Evolutionary conservation across 2,888 invertebrate genomes (phyloP).

Genomic region (Euzophera pinguis): DNA sequence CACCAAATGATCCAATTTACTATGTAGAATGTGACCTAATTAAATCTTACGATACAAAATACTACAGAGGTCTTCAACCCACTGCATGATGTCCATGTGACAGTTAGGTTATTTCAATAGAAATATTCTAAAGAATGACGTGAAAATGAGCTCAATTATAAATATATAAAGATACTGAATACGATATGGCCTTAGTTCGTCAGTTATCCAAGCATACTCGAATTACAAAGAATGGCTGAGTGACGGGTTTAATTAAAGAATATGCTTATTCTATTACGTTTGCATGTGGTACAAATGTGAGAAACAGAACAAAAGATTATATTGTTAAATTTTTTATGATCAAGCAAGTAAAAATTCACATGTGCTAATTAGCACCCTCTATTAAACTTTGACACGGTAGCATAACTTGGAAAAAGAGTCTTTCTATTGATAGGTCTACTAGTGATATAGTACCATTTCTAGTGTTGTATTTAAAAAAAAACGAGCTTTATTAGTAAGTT

Average conservation of each 20-base stretch:
- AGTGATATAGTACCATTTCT: too few relatives aligned
- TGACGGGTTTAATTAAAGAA: constrained; percentile 46
- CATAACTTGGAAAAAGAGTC: too few relatives aligned
- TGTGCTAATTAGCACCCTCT: too few relatives aligned
- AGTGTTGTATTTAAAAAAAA: too few relatives aligned
- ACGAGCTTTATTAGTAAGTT: too few relatives aligned
- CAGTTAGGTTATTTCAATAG: not conserved
- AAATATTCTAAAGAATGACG: not conserved
- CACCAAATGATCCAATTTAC: not conserved
- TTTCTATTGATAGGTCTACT: too few relatives aligned
- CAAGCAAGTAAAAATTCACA: too few relatives aligned
- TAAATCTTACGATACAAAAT: not conserved
- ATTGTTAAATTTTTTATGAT: too few relatives aligned
- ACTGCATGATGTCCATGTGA: not conserved
- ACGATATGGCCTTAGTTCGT: constrained; percentile 28
- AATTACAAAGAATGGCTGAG: constrained; percentile 48
- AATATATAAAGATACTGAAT: constrained; percentile 31
- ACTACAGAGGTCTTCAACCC: not conserved
- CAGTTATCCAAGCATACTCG: constrained; percentile 40
- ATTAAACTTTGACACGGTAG: too few relatives aligned
- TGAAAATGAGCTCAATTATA: constrained; percentile 24
- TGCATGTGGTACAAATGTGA: constrained; percentile 12
- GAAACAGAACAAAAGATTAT: constrained; percentile 4
- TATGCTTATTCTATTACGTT: constrained; percentile 32
- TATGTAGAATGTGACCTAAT: not conserved